Evolutionary conservation across 1,140 invertebrate species (phyloP).

Genomic region (Pseudoatta argentina): DNA sequence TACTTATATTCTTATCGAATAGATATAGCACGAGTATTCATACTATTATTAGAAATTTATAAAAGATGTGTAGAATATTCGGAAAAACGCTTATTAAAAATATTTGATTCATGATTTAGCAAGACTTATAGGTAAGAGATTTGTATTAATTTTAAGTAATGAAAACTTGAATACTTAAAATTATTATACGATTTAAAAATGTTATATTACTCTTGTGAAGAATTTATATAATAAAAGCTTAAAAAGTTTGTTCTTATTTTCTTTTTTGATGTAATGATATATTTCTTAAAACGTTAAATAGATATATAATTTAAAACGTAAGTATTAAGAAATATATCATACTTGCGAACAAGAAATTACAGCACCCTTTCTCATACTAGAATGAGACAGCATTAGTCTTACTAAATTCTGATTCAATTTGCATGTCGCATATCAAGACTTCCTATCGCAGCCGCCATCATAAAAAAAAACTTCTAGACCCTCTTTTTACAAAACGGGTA

Average conservation of each 20-base stretch:
- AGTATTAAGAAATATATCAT: not conserved
- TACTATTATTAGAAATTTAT: not conserved
- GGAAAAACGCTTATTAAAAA: not conserved
- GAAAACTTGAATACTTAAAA: not conserved
- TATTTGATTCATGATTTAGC: not conserved
- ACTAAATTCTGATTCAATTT: constrained; percentile 56
- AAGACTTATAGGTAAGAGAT: constrained; percentile 9
- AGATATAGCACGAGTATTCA: not conserved
- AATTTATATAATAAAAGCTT: not conserved
- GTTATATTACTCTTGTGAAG: not conserved
- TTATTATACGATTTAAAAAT: constrained; percentile 5
- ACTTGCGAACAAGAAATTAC: not conserved
- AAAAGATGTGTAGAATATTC: not conserved
- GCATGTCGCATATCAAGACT: constrained; percentile 49
- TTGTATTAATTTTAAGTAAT: constrained; percentile 1
- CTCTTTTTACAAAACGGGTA: constrained; percentile 48
- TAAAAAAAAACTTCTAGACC: constrained; percentile 21
- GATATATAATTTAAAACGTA: constrained; percentile 1
- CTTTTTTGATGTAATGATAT: not conserved
- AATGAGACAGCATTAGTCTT: constrained; percentile 44
- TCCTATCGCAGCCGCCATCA: constrained; percentile 32
- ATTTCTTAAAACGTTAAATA: not conserved
- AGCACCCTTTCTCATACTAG: not conserved
- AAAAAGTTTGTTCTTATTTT: not conserved
- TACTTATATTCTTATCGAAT: constrained; percentile 14